phyloP scores from a whole-genome alignment of 53 echinoderm and acorn worm genomes.

The Actinopyga echinites region DNA sequence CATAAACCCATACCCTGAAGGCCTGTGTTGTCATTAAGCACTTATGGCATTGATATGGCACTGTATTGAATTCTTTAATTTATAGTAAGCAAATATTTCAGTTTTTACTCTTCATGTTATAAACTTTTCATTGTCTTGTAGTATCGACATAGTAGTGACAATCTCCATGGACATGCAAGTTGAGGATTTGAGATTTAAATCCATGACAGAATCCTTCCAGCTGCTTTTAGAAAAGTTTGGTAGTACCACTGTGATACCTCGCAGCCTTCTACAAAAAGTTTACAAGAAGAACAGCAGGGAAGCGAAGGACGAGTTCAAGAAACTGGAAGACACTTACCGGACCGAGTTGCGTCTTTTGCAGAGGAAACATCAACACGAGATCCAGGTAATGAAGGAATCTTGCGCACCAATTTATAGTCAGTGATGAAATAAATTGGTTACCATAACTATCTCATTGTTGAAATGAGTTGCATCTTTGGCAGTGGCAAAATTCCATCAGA shows the following conservation, averaged over 20 bases:
- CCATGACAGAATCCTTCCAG: slow-evolving; percentile 69
- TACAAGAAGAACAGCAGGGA: slow-evolving; percentile 64
- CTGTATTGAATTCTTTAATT: too few species aligned
- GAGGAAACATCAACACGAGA: slow-evolving; percentile 58
- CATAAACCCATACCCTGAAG: too few species aligned
- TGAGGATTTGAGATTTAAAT: slow-evolving; percentile 69
- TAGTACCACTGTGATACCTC: slow-evolving; percentile 45
- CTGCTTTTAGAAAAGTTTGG: slow-evolving; percentile 68
- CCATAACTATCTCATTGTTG: too few species aligned
- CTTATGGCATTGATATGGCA: too few species aligned
- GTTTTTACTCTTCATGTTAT: too few species aligned
- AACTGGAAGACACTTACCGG: slow-evolving; percentile 76
- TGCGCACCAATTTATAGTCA: neutral
- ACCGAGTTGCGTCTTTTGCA: slow-evolving; percentile 62
- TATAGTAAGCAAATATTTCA: too few species aligned
- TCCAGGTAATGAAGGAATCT: neutral
- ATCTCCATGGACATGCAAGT: slow-evolving; percentile 83
- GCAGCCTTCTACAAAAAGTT: slow-evolving; percentile 53
- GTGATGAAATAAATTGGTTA: too few species aligned
- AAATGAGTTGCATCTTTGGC: too few species aligned
- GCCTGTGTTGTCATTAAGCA: too few species aligned
- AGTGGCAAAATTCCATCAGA: too few species aligned
- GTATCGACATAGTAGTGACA: slow-evolving; percentile 84
- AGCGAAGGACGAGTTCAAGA: slow-evolving; percentile 77
- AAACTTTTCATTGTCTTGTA: too few species aligned